Conservation (phyloP, 2,797 vertebrate species). For the Allobates femoralis region DNA sequence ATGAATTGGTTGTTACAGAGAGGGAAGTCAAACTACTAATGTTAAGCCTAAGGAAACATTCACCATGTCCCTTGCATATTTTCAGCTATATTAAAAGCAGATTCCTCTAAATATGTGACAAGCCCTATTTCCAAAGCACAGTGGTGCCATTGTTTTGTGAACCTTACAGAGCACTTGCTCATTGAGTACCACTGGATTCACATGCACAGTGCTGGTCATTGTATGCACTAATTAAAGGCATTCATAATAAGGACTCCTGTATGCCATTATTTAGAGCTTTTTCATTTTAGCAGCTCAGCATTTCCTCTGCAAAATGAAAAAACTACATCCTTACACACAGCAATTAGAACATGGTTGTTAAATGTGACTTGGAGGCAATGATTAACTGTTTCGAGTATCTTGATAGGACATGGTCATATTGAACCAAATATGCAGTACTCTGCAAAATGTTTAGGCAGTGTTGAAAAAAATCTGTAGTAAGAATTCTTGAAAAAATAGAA, state of each 20-base stretch:
- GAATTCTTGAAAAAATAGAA: no score
- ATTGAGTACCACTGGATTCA: conserved; percentile 46
- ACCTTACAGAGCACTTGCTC: conserved; percentile 36
- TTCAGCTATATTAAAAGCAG: conserved; percentile 53
- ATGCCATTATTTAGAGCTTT: conserved; percentile 44
- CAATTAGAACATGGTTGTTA: conserved; percentile 25
- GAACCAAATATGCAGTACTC: background rate
- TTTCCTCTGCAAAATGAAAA: background rate
- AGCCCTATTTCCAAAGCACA: conserved; percentile 53
- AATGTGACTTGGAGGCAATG: background rate
- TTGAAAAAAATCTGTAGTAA: no score
- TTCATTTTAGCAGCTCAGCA: conserved; percentile 32
- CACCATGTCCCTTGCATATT: conserved; percentile 45
- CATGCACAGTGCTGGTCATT: conserved; percentile 54
- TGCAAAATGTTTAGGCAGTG: no score
- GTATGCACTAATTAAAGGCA: conserved; percentile 49
- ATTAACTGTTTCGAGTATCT: background rate
- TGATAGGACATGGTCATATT: background rate
- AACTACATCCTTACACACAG: background rate
- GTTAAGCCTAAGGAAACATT: conserved; percentile 49
- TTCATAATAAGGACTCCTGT: conserved; percentile 38
- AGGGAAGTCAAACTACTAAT: conserved; percentile 15
- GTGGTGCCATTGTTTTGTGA: conserved; percentile 41
- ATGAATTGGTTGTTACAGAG: conserved; percentile 34
- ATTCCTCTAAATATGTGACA: conserved; percentile 58